Base-by-base conservation (phyloP, 2,888 invertebrate species). In the Stratiomys singularior region DNA sequence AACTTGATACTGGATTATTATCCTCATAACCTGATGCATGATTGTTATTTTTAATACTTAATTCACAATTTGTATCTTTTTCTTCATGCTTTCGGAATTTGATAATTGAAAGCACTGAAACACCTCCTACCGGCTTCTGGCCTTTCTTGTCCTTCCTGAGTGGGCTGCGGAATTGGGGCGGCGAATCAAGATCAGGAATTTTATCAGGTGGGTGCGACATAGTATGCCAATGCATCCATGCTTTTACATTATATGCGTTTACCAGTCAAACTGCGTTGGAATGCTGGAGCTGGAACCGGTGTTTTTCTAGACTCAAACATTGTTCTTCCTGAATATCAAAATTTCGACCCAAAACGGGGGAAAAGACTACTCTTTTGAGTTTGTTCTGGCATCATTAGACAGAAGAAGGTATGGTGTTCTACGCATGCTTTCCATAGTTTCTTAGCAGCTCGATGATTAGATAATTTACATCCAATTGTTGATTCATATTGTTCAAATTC, bases 341-440 rank as follows among this genome's bases (percentile, higher is more conserved):
- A 99, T 83, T 96, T 94, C 15, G 97, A 96, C 78, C 96, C 96
- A 82, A 97, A 91, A 81, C 95, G 92, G 80, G 96, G 96, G 88
- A 97, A 94, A 83, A 96, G 87, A 13, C 94, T 91, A 77, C 93
- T 90, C 86, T 93, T 93, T 82, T 91, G 90, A 76, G 92, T 91
- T 79, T 93, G 93, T 88, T 97, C 97, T 1, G 97, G 96, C 77
- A 94, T 94, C 93, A 95, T 96, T 88, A 98, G 89, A 83, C 97
- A 93, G 91, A 99, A 99, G 92, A 99, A 99, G 25, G 99, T 98
- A 85, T 99, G 99, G 88, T 99, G 99, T 85, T 99, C 99, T 0
- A 99, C 99, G 86, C 98, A 98, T 1, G 96, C 96, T 89, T 99
- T 98, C 99, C 99, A 99, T 69, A 99, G 89, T 84, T 98, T 94